Base-by-base conservation (phyloP, 2,888 invertebrate species). In the Netelia melanura region DNA sequence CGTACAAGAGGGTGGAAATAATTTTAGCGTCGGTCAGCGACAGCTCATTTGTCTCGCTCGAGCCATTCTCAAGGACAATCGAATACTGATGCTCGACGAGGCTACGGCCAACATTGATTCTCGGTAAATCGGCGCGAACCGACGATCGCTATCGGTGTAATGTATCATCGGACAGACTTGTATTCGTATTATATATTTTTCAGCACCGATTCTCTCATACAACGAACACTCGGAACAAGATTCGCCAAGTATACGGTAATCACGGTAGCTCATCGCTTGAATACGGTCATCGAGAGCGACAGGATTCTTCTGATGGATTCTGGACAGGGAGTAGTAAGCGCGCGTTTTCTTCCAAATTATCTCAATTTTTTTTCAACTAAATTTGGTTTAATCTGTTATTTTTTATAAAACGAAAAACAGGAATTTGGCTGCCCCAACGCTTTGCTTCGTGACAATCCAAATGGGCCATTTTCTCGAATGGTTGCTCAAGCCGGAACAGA, bases 281-380 rank as follows among this genome's bases (percentile, higher is more conserved):
- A 98, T 92, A 98, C 98, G 0, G 97, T 98, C 86, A 98, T 98
- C 97, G 98, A 98, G 94, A 98, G 97, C 0, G 98, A 98, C 94
- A 95, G 97, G 83, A 97, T 98, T 17, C 95, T 98, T 91, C 98
- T 98, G 1, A 97, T 98, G 96, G 97, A 98, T 91, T 95, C 96
- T 8, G 98, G 98, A 0, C 5, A 38, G 38, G 38, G 6, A 38
- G 5, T 38, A 6, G 38, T 38, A 6, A 38, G 38, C 6, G 38
- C 38, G 6, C 38, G 6, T 38, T 38, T 38, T 6, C 3, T 38
- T 38, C 38, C 0, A 38, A 38, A 38, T 38, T 38, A 30, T 30
- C 21, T 21, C 1, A 21, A 21, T 21, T 21, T 21, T 21, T 21
- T 21, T 21, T 21, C 21, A 21, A 21, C 21, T 21, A 21, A 21